phyloP scores from a whole-genome alignment of 2,888 invertebrate species.

The Elysia crispata region DNA sequence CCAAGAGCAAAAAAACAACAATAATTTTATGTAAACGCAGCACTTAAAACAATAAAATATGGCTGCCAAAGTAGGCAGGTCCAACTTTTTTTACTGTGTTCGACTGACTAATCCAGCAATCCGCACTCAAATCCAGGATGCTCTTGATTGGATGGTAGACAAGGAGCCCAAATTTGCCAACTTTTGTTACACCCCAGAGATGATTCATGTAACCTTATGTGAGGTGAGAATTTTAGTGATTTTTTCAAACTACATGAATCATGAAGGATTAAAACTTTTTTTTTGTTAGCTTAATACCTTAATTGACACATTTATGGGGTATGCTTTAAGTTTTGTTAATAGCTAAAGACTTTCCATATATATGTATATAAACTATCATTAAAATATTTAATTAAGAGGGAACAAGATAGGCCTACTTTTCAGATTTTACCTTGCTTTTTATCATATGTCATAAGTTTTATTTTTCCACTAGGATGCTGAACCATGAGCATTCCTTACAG shows the following conservation, averaged over 20 bases:
- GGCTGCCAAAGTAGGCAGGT: background rate
- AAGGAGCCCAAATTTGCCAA: constrained; percentile 33
- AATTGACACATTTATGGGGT: no score
- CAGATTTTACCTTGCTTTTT: no score
- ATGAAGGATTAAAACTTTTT: no score
- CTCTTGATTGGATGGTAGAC: constrained; percentile 38
- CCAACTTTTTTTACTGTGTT: constrained; percentile 39
- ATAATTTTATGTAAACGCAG: background rate
- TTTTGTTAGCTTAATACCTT: no score
- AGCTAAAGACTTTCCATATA: no score
- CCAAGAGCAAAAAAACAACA: background rate
- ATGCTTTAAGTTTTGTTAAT: no score
- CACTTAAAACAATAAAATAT: background rate
- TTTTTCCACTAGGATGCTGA: no score
- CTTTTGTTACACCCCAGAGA: constrained; percentile 38
- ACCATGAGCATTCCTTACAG: no score
- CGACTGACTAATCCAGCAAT: constrained; percentile 34
- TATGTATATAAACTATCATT: no score
- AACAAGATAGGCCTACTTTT: no score
- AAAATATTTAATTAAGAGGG: no score
- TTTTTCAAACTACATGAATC: background rate
- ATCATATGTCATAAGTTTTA: no score
- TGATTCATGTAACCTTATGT: constrained; percentile 40
- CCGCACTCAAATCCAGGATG: constrained; percentile 21
- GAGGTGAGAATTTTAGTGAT: constrained; percentile 13